Conservation (phyloP, 2,797 vertebrate genomes). For the Anguilla megastoma region DNA sequence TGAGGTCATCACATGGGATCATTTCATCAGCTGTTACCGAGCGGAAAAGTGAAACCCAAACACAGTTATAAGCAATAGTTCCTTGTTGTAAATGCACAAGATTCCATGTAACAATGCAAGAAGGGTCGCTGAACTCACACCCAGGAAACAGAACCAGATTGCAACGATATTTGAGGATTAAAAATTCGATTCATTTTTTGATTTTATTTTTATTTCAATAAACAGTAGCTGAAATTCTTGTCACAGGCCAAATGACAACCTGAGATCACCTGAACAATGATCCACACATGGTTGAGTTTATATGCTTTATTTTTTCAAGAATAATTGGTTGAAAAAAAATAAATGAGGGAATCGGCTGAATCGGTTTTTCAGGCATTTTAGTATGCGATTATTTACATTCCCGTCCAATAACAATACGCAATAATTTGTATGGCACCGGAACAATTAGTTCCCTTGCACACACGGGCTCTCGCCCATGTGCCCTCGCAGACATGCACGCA, state of each 20-base stretch:
- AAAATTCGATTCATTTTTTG: background rate
- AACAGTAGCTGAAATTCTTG: conserved; percentile 7
- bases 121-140: conserved; percentile 69
- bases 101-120: conserved; percentile 56
- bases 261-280: conserved; percentile 9
- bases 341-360: background rate
- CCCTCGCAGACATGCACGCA: conserved; percentile 22
- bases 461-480: background rate
- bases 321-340: conserved; percentile 4
- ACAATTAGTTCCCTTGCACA: conserved; percentile 19
- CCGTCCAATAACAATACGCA: conserved; percentile 9
- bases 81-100: conserved; percentile 54
- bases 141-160: conserved; percentile 58
- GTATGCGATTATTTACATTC: conserved; percentile 9
- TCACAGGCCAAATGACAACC: conserved; percentile 21
- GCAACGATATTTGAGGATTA: conserved; percentile 52
- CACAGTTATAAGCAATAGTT: conserved; percentile 29
- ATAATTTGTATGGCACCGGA: conserved; percentile 40
- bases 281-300: conserved; percentile 1
- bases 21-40: conserved; percentile 51
- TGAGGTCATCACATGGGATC: conserved; percentile 59
- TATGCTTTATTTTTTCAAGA: background rate
- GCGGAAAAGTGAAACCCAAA: conserved; percentile 59
- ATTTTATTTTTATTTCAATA: background rate
- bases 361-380: conserved; percentile 16